Evolutionary conservation across 2,113 vertebrate species (phyloP), one percentile per base, ranked within the genome.

Genomic region (Semnornis frantzii): DNA sequence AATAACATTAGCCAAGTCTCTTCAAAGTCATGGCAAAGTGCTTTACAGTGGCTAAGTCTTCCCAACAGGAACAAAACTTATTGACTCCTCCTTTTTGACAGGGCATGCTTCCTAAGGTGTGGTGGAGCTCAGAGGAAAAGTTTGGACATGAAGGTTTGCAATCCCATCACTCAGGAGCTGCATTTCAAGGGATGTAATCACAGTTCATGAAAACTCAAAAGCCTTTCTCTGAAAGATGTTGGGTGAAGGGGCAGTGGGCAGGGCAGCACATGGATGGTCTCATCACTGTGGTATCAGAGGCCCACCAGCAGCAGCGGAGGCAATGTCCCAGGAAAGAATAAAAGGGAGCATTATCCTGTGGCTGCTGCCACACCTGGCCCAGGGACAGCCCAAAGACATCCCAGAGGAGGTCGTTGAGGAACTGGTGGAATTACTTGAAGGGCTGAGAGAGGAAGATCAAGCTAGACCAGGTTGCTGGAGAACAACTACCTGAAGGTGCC

Each of bases 1-100:
- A 94, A 96, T 63, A 92, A 92, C 74, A 17, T 54, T 37, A 79
- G 89, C 28, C 65, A 65, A 83, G 70, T 92, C 88, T 87, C 66
- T 74, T 91, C 68, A 48, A 85, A 89, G 70, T 48, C 64, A 52
- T 48, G 15, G 83, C 37, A 70, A 79, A 85, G 55, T 70, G 23
- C 62, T 78, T 89, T 81, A 48, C 66, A 89, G 52, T 60, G 48
- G 48, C 52, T 57, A 72, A 74, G 34, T 48, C n/a, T 62, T 82
- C 54, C 73, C 57, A 84, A 77, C n/a, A 82, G 66, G 14, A 65
- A 73, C 8, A 8, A 82, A 70, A 72, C 80, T 76, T 87, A 82
- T 15, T 30, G 59, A 69, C 57, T 64, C 21, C 48, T 65, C 62
- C 48, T 88, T 64, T 76, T 48, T 58, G 33, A 65, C 42, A 84